Conservation (phyloP, 2,113 vertebrate species). For the Ciconia maguari region DNA sequence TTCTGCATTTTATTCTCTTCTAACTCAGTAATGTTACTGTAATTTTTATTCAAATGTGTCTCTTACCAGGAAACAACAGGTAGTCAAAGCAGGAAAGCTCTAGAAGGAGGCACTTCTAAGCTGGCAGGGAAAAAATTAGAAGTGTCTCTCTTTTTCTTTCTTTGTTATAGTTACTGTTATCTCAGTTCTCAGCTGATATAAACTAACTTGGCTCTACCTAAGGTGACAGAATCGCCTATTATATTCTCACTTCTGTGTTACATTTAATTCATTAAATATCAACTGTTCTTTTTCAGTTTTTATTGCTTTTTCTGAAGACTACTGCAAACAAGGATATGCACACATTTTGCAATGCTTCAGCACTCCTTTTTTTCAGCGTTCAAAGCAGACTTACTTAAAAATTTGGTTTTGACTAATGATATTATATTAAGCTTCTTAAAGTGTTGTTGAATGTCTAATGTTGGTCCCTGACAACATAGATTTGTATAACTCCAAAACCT, state of each 20-base stretch:
- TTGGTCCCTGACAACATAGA: not conserved
- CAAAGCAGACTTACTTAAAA: conserved; percentile 3
- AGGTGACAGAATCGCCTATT: not conserved
- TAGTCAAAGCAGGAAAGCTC: not conserved
- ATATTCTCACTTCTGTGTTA: not conserved
- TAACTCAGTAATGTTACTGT: not conserved
- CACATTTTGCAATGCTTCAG: conserved; percentile 23
- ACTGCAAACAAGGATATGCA: not conserved
- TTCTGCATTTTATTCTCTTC: not conserved
- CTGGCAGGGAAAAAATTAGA: not conserved
- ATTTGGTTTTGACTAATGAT: conserved; percentile 37
- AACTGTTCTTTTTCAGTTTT: not conserved
- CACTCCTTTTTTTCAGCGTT: not conserved
- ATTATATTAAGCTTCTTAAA: conserved; percentile 38
- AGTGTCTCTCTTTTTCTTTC: not conserved
- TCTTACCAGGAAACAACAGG: not conserved
- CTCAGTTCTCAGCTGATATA: not conserved
- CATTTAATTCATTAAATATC: conserved; percentile 10
- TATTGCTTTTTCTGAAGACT: conserved; percentile 2
- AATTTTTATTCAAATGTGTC: not conserved
- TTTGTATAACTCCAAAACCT: not conserved
- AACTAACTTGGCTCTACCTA: not conserved
- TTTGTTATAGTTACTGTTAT: not conserved
- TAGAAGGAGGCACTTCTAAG: not conserved
- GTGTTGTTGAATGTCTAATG: not conserved